Conservation (phyloP, 2,113 vertebrate genomes). For the Zapornia atra region DNA sequence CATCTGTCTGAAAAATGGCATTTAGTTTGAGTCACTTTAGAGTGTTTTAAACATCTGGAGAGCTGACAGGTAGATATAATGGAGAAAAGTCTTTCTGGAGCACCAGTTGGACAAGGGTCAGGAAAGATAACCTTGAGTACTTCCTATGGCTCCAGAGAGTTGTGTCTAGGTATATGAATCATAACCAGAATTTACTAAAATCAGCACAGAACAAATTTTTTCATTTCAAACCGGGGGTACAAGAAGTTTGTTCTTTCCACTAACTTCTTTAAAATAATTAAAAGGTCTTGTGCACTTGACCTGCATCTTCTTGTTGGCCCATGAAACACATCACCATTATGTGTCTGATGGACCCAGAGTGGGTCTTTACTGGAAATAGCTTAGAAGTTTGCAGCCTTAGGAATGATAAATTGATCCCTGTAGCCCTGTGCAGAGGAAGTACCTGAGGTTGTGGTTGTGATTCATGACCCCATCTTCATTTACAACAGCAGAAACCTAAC, state of each 20-base stretch:
- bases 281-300: neutral
- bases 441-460: neutral
- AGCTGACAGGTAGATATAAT: neutral
- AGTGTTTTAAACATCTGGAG: neutral
- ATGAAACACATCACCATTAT: neutral
- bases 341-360: neutral
- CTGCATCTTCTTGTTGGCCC: neutral
- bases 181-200: neutral
- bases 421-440: neutral
- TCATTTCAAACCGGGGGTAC: neutral
- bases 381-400: neutral
- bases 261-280: neutral
- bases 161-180: neutral
- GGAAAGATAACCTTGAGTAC: neutral
- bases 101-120: neutral
- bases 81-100: neutral
- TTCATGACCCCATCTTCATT: neutral
- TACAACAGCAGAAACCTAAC: neutral
- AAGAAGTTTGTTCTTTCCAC: neutral
- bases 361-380: neutral
- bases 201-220: neutral
- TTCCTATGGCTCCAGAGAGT: neutral
- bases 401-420: neutral
- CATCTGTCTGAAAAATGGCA: neutral
- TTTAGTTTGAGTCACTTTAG: neutral